Percentiles rank a stretch among this genome's conserved stretches.
Conservation (phyloP, 2,888 invertebrate species). For the Nymphalis c-album region DNA sequence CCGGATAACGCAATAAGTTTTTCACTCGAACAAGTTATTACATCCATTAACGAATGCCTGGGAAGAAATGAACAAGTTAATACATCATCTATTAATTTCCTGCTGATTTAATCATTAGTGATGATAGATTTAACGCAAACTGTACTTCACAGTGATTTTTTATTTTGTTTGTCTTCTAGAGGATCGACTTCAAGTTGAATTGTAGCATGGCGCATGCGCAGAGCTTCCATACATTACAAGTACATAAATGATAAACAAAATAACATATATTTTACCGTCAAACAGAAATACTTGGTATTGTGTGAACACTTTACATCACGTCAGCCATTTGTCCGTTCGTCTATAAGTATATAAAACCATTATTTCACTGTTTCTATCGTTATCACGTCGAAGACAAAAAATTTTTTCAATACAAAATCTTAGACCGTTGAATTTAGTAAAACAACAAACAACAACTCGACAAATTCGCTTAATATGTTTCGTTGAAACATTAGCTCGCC, state of each 20-base stretch:
- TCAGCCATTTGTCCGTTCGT: too few species aligned
- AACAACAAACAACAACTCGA: background rate
- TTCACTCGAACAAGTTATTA: constrained; percentile 23
- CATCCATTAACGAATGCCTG: constrained; percentile 6
- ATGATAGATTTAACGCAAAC: background rate
- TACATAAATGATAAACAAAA: too few species aligned
- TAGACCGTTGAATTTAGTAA: too few species aligned
- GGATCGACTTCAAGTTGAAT: background rate
- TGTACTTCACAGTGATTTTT: background rate
- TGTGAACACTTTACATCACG: too few species aligned
- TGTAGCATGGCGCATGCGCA: too few species aligned
- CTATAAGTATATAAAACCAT: too few species aligned
- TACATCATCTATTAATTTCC: constrained; percentile 12
- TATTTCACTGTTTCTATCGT: too few species aligned
- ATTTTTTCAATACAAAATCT: too few species aligned
- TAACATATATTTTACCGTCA: too few species aligned
- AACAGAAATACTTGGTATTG: too few species aligned
- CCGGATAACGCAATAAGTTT: constrained; percentile 16
- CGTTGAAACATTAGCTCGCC: background rate
- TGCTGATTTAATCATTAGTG: constrained; percentile 16
- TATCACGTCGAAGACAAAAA: too few species aligned
- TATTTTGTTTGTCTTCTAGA: background rate
- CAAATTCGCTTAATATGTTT: background rate
- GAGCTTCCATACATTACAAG: too few species aligned
- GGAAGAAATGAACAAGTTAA: constrained; percentile 13